A percentile compares a stretch with the other conserved stretches of the same genome.
Conservation (phyloP, 2,888 invertebrate genomes). For the Euplexia lucipara region DNA sequence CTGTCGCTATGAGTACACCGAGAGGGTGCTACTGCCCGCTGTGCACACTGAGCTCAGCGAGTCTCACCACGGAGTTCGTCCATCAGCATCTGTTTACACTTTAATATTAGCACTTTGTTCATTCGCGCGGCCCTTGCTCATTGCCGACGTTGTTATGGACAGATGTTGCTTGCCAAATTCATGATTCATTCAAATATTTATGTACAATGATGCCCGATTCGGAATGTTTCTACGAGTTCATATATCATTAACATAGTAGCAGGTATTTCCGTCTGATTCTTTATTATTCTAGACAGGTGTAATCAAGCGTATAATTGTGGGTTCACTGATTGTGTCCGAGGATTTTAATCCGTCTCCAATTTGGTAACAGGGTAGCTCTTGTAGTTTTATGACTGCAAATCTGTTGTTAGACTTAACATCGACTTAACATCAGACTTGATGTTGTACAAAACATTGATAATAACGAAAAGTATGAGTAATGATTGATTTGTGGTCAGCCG, state of each 20-base stretch:
- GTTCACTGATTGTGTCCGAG: background rate
- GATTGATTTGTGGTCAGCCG: conserved; percentile 4
- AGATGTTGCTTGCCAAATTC: conserved; percentile 81
- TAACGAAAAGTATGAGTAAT: background rate
- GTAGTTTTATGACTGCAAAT: background rate
- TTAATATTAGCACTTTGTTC: conserved; percentile 59
- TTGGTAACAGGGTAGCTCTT: background rate
- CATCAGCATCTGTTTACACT: conserved; percentile 65
- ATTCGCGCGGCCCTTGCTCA: conserved; percentile 70
- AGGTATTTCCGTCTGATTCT: conserved; percentile 52
- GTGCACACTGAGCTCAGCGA: conserved; percentile 15
- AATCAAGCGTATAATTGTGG: background rate
- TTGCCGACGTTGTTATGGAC: conserved; percentile 76
- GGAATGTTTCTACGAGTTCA: conserved; percentile 67
- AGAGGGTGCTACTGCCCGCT: conserved; percentile 24
- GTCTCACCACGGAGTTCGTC: conserved; percentile 20
- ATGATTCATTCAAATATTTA: conserved; percentile 82
- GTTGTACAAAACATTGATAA: background rate
- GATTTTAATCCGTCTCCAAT: background rate
- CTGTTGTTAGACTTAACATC: background rate
- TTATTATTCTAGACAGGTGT: conserved; percentile 33
- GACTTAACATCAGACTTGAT: too few species aligned
- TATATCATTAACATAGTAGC: conserved; percentile 50
- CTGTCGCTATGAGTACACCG: conserved; percentile 67
- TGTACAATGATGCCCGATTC: conserved; percentile 76